These are phyloP conservation scores for Trematocara nigrifrons DNA, from an alignment of 2,113 vertebrate genomes.

Conservation along the genomic window DNA sequence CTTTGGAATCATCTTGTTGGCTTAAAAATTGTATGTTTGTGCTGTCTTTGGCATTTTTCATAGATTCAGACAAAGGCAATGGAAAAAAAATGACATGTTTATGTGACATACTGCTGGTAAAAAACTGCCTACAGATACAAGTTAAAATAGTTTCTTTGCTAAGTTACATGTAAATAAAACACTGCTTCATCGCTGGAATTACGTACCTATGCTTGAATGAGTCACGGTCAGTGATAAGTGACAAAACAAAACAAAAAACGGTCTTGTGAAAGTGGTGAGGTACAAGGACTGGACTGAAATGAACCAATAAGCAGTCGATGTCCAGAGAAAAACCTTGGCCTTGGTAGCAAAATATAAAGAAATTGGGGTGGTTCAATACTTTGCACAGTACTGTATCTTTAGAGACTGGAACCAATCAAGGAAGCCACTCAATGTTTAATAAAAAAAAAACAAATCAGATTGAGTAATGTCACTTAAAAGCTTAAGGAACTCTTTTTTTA, in stretches of 20 bases:
- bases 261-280: neutral
- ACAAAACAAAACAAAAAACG: neutral
- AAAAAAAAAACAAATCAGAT: rapidly evolving
- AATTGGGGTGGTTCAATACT: neutral
- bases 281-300: neutral
- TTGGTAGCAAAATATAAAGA: neutral
- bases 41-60: neutral
- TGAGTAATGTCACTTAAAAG: neutral
- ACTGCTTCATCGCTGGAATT: neutral
- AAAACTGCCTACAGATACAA: neutral
- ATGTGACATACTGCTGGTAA: neutral
- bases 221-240: neutral
- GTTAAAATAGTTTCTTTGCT: neutral
- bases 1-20: neutral
- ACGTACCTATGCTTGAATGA: neutral
- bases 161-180: neutral
- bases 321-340: neutral
- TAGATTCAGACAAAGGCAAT: neutral
- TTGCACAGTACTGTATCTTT: neutral
- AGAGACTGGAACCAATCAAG: neutral
- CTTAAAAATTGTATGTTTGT: neutral
- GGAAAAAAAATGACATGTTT: neutral
- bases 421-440: neutral
- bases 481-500: neutral
- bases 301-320: neutral